phyloP scores from a whole-genome alignment of 2,888 invertebrate genomes.

The Drosophila infuscata region DNA sequence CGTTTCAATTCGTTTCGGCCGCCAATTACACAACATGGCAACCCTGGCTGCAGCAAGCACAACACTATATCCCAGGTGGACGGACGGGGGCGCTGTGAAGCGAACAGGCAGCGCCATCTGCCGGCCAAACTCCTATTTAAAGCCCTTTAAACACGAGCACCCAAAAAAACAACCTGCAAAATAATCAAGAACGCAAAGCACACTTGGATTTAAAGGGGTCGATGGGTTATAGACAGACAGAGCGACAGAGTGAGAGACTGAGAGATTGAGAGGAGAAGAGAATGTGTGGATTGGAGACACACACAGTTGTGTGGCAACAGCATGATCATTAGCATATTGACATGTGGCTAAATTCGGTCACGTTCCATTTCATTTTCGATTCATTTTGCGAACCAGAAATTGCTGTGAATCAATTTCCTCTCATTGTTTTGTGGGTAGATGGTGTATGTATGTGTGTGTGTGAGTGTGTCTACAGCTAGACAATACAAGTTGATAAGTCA shows the following conservation, averaged over 20 bases:
- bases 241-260: background rate
- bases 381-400: constrained; percentile 43
- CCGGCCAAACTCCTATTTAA: constrained; percentile 29
- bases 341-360: constrained; percentile 79
- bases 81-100: background rate
- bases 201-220: background rate
- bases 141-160: constrained; percentile 36
- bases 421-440: constrained; percentile 35
- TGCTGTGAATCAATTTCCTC: constrained; percentile 67
- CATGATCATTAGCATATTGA: constrained; percentile 76
- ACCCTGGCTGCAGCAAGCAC: constrained; percentile 20
- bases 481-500: constrained; percentile 57
- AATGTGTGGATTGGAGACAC: background rate
- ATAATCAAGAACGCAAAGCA: constrained; percentile 21
- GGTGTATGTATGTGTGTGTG: constrained; percentile 2
- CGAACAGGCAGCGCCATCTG: constrained; percentile 9
- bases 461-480: constrained; percentile 26
- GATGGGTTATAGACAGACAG: background rate
- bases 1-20: constrained; percentile 78
- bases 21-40: constrained; percentile 73
- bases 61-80: background rate
- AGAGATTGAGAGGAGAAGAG: background rate
- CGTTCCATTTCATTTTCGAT: constrained; percentile 72
- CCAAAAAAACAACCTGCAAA: constrained; percentile 46
- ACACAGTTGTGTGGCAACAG: constrained; percentile 26